A percentile compares a stretch with the other conserved stretches of the same genome.
These are phyloP conservation scores for Zootoca vivipara DNA, from an alignment of 2,113 vertebrate genomes.

Conservation along the genomic window DNA sequence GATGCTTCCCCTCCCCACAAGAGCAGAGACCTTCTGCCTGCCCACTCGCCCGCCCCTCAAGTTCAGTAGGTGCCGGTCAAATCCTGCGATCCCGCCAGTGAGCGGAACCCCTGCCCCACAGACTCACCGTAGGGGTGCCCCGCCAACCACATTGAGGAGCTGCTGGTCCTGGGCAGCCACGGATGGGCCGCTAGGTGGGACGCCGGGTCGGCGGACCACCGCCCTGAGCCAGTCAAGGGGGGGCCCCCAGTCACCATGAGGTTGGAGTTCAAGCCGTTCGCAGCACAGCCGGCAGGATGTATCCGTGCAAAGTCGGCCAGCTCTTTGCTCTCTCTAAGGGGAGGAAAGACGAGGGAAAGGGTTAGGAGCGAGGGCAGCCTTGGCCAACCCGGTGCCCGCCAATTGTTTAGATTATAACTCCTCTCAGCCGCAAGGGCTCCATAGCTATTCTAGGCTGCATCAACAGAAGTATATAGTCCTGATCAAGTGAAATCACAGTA, in stretches of 20 bases:
- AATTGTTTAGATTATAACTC: too few relatives aligned
- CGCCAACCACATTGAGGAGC: conserved; percentile 92
- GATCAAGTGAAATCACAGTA: too few relatives aligned
- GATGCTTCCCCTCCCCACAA: neutral
- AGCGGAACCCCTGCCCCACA: neutral
- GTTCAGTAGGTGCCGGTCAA: too few relatives aligned
- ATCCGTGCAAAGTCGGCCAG: conserved; percentile 90
- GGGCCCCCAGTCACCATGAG: conserved; percentile 97
- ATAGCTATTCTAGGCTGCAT: neutral
- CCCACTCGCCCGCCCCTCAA: too few relatives aligned
- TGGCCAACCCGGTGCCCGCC: too few relatives aligned
- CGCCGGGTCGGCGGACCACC: conserved; percentile 88
- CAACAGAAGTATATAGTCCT: neutral
- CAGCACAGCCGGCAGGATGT: conserved; percentile 82
- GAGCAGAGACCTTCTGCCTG: too few relatives aligned
- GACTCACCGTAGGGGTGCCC: conserved; percentile 69
- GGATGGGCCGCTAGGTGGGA: conserved; percentile 90
- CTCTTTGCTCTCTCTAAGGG: conserved; percentile 91
- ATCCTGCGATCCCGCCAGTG: too few relatives aligned
- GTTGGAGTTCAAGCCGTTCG: conserved; percentile 89
- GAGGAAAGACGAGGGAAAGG: neutral
- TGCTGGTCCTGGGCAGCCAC: conserved; percentile 90
- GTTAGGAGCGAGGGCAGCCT: neutral
- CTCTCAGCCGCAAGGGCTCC: neutral
- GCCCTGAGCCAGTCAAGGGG: conserved; percentile 78